These are phyloP conservation scores for Odocoileus virginianus DNA, from an alignment of 2,113 vertebrate species.

Conservation along the genomic window DNA sequence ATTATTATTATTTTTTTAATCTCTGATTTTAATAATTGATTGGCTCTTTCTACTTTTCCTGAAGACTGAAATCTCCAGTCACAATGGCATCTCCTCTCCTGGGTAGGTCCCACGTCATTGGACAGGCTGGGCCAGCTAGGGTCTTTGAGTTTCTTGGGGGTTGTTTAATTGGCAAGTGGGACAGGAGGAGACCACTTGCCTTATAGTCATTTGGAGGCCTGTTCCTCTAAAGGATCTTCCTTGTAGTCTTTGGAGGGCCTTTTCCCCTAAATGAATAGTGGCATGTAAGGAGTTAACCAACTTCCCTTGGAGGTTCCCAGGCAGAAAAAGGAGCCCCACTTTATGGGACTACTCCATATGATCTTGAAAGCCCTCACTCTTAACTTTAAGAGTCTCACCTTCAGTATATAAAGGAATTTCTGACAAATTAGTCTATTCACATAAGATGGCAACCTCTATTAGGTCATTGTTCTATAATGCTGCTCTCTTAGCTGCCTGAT, in stretches of 20 bases:
- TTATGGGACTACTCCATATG: not conserved
- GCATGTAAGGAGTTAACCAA: not conserved
- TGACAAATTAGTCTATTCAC: not conserved
- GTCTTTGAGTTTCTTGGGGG: not conserved
- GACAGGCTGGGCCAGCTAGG: not conserved
- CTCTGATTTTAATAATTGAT: not conserved
- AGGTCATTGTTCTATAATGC: not conserved
- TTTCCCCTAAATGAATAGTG: not conserved
- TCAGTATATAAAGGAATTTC: not conserved
- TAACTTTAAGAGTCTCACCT: not conserved
- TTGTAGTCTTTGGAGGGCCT: not conserved
- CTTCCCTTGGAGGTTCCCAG: not conserved
- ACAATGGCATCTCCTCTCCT: not conserved
- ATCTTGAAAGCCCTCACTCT: not conserved
- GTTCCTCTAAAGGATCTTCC: not conserved
- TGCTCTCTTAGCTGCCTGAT: not conserved
- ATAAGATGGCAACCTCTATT: not conserved
- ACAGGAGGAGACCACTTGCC: not conserved
- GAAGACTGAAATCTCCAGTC: not conserved
- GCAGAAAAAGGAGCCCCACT: not conserved
- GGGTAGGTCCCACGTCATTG: rapidly evolving
- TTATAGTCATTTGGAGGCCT: not conserved
- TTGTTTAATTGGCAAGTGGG: not conserved
- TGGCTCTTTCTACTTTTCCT: not conserved
- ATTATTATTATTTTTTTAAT: not conserved